Percentiles rank a stretch among this genome's conserved stretches.
phyloP scores from a whole-genome alignment of 1,140 invertebrate genomes.

The Cepaea nemoralis region DNA sequence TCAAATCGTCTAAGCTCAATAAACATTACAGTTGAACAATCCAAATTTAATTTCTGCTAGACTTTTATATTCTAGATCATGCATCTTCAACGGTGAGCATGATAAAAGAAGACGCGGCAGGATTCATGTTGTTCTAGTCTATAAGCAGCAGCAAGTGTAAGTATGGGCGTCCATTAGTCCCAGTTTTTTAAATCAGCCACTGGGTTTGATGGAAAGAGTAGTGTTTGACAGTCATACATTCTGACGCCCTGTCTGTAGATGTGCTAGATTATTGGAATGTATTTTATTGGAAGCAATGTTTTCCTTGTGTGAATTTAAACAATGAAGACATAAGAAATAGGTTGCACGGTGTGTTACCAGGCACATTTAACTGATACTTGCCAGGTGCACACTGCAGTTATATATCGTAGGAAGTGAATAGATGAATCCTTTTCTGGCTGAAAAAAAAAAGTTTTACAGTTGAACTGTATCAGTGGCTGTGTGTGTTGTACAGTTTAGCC shows the following conservation, averaged over 20 bases:
- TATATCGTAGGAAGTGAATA: too few species aligned
- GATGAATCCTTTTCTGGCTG: too few species aligned
- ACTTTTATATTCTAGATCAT: conserved; percentile 41
- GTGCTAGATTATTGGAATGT: not conserved
- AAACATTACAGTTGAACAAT: conserved; percentile 17
- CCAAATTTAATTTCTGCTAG: conserved; percentile 39
- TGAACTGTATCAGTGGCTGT: too few species aligned
- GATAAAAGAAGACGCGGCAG: conserved; percentile 28
- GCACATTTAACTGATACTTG: too few species aligned
- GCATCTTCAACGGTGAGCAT: conserved; percentile 23
- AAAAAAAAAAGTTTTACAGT: too few species aligned
- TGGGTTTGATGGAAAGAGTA: not conserved
- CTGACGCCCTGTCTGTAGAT: not conserved
- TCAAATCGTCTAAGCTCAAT: too few species aligned
- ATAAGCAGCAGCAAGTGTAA: conserved; percentile 29
- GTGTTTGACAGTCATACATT: not conserved
- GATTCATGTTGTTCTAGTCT: conserved; percentile 33
- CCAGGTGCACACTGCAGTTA: too few species aligned
- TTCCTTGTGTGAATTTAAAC: too few species aligned
- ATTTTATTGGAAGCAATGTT: too few species aligned
- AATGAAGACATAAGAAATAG: too few species aligned
- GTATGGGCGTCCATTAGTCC: conserved; percentile 32
- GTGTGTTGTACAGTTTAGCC: too few species aligned
- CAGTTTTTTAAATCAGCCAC: conserved; percentile 8
- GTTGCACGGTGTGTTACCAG: too few species aligned